phyloP scores from a whole-genome alignment of 2,113 vertebrate genomes.

The Nerophis lumbriciformis region DNA sequence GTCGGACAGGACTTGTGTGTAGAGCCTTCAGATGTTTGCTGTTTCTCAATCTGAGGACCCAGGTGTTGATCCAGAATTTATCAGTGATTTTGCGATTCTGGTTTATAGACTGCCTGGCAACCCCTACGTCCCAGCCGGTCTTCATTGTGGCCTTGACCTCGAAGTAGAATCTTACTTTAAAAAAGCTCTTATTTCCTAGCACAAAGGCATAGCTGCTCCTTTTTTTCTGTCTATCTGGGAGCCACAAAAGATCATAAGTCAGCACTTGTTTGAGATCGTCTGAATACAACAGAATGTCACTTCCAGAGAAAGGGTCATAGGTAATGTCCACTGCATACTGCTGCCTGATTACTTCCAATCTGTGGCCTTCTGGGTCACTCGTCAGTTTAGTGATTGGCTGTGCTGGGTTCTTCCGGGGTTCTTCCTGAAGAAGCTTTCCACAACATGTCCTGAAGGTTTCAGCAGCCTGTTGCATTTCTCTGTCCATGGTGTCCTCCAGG shows the following conservation, averaged over 20 bases:
- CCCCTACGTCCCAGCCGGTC: conserved; percentile 16
- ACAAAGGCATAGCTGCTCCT: conserved; percentile 4
- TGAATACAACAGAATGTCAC: conserved; percentile 5
- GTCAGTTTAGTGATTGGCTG: not conserved
- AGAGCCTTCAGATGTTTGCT: not conserved
- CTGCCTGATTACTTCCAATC: not conserved
- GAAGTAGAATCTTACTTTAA: conserved; percentile 24
- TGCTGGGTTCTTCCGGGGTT: not conserved
- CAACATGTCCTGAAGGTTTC: not conserved
- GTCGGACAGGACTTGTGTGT: not conserved
- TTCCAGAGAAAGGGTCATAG: conserved; percentile 16
- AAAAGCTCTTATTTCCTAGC: conserved; percentile 7
- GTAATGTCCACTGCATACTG: conserved; percentile 17
- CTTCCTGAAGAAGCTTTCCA: not conserved
- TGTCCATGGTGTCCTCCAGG: conserved; percentile 3
- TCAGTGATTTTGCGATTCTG: not conserved
- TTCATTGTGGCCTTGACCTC: conserved; percentile 7
- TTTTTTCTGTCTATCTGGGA: not conserved
- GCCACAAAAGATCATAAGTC: not conserved
- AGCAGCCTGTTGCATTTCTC: not conserved
- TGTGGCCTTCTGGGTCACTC: conserved; percentile 1
- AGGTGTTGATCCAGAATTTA: conserved; percentile 4
- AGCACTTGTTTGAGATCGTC: conserved; percentile 11
- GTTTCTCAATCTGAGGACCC: conserved; percentile 8
- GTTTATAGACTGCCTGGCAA: not conserved